Evolutionary conservation across 2,797 vertebrate species (phyloP).

Genomic region (Clarias fuscus): DNA sequence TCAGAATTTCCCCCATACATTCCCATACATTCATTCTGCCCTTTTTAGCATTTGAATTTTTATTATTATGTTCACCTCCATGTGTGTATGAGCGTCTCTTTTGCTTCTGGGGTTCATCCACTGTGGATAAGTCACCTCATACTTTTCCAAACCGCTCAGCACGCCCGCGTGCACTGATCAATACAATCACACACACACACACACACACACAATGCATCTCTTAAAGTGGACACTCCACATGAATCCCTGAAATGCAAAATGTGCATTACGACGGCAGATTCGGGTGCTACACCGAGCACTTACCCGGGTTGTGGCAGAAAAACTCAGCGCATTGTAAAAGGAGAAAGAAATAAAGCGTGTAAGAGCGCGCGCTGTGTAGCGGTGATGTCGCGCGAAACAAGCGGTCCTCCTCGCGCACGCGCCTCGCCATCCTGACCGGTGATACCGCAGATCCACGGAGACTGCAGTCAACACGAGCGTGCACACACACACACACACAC

Average conservation of each 20-base stretch:
- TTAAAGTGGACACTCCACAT: not conserved
- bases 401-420: constrained; percentile 13
- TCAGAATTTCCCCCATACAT: not conserved
- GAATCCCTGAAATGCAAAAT: no score
- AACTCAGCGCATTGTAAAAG: constrained; percentile 11
- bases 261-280: not conserved
- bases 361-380: not conserved
- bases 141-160: constrained; percentile 63
- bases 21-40: not conserved
- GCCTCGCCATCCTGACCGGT: constrained; percentile 32
- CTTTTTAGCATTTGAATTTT: not conserved
- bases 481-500: constrained; percentile 1
- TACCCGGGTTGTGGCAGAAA: constrained; percentile 8
- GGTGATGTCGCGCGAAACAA: not conserved
- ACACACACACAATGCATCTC: constrained; percentile 1
- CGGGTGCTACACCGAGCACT: not conserved
- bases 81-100: constrained; percentile 61
- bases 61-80: constrained; percentile 62
- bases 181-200: not conserved
- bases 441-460: not conserved
- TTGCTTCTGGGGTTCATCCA: constrained; percentile 71
- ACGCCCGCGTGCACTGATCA: constrained; percentile 45
- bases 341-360: constrained; percentile 35
- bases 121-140: constrained; percentile 71
- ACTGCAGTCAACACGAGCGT: not conserved